Evolutionary conservation across 2,888 invertebrate genomes (phyloP).

Genomic region (Iselma pallidipennis): DNA sequence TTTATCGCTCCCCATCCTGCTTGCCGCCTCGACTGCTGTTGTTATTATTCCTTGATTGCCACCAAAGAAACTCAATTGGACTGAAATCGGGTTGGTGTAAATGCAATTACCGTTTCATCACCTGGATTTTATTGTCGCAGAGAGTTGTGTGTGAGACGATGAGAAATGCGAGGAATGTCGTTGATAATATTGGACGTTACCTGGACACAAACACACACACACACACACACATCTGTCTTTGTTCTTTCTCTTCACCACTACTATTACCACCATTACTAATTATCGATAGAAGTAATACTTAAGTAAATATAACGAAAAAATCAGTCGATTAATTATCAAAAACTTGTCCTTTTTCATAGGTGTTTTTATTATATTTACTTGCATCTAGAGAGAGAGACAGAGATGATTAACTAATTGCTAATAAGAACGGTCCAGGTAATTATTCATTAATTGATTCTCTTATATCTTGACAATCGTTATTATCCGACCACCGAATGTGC

Average conservation of each 20-base stretch:
- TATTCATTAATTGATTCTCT: slow-evolving; percentile 53
- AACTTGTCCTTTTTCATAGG: too few relatives aligned
- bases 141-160: not conserved
- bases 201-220: too few relatives aligned
- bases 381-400: slow-evolving; percentile 1
- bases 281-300: not conserved
- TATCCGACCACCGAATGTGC: slow-evolving; percentile 43
- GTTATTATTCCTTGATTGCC: too few relatives aligned
- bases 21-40: too few relatives aligned
- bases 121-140: not conserved
- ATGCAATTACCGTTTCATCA: not conserved
- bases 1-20: too few relatives aligned
- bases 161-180: not conserved
- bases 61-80: not conserved
- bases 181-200: not conserved
- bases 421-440: slow-evolving; percentile 41
- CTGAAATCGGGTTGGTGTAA: not conserved
- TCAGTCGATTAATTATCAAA: too few relatives aligned
- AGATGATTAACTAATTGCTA: slow-evolving; percentile 46
- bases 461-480: slow-evolving; percentile 51
- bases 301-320: not conserved
- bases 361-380: too few relatives aligned
- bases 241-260: not conserved
- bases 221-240: not conserved
- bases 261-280: not conserved